These are phyloP conservation scores for Lepidurus apus DNA, from an alignment of 1,140 invertebrate species.

Conservation along the genomic window DNA sequence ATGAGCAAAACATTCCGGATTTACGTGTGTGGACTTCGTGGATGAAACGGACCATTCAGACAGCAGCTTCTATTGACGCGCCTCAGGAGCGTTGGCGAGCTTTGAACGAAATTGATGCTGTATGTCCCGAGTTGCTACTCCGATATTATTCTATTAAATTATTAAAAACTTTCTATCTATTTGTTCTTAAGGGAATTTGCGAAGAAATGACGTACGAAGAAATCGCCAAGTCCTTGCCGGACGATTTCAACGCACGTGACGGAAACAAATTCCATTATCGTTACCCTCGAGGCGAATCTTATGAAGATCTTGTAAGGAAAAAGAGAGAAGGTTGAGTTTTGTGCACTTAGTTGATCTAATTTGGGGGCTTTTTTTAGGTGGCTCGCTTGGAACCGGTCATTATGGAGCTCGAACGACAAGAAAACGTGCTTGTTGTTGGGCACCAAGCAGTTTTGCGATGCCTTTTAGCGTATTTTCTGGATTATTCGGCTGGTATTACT, in stretches of 20 bases:
- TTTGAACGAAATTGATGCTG: conserved; percentile 97
- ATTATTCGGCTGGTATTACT: conserved; percentile 82
- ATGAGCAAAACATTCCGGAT: conserved; percentile 78
- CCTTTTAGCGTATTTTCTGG: conserved; percentile 94
- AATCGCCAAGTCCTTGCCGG: conserved; percentile 88
- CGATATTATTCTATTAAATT: conserved; percentile 7
- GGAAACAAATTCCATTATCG: conserved; percentile 97
- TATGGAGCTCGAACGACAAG: conserved; percentile 97
- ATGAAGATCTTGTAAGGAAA: conserved; percentile 61
- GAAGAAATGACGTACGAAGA: conserved; percentile 99
- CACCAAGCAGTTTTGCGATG: conserved; percentile 97
- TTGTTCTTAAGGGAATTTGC: conserved; percentile 78
- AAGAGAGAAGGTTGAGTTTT: conserved; percentile 76
- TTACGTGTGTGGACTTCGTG: conserved; percentile 97
- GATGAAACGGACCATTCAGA: conserved; percentile 92
- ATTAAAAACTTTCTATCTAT: background rate
- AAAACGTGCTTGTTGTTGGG: conserved; percentile 95
- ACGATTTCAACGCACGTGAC: conserved; percentile 91
- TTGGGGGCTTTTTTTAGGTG: conserved; percentile 58
- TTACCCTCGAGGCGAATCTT: conserved; percentile 90
- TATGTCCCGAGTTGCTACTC: conserved; percentile 47
- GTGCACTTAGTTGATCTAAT: conserved; percentile 63
- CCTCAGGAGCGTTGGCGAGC: conserved; percentile 98
- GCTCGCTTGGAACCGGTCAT: conserved; percentile 94
- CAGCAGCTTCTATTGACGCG: conserved; percentile 79